phyloP scores from a whole-genome alignment of 2,113 vertebrate genomes.

The Edolisoma coerulescens region DNA sequence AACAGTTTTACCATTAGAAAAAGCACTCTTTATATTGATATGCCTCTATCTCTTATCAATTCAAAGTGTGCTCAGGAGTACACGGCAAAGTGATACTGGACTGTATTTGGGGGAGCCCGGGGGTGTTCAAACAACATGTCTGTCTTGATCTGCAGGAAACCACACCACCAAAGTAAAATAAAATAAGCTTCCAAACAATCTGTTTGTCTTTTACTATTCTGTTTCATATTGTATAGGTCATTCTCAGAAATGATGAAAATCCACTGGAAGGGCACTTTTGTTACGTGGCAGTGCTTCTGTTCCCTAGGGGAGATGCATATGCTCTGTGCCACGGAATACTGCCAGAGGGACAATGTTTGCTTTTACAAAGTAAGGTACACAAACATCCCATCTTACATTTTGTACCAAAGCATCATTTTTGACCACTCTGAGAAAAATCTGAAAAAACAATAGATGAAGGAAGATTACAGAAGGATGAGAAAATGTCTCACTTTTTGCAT shows the following conservation, averaged over 20 bases:
- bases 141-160: slow-evolving; percentile 26
- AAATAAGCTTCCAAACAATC: slow-evolving; percentile 47
- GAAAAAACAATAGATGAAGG: not conserved
- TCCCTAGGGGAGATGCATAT: not conserved
- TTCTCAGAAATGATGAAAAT: not conserved
- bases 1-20: not conserved
- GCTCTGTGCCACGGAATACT: accelerated
- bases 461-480: not conserved
- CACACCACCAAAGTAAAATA: slow-evolving; percentile 58
- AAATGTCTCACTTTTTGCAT: not conserved
- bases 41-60: not conserved
- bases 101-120: not conserved
- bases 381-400: not conserved
- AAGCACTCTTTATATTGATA: not conserved
- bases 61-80: not conserved
- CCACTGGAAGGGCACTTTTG: not conserved
- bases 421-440: not conserved
- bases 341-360: not conserved
- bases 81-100: not conserved
- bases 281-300: not conserved
- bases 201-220: not conserved
- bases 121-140: not conserved
- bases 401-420: not conserved
- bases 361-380: accelerated
- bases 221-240: not conserved